Percentiles rank a stretch among this genome's conserved stretches.
phyloP scores from a whole-genome alignment of 1,140 invertebrate genomes.

The Frieseomelitta varia region DNA sequence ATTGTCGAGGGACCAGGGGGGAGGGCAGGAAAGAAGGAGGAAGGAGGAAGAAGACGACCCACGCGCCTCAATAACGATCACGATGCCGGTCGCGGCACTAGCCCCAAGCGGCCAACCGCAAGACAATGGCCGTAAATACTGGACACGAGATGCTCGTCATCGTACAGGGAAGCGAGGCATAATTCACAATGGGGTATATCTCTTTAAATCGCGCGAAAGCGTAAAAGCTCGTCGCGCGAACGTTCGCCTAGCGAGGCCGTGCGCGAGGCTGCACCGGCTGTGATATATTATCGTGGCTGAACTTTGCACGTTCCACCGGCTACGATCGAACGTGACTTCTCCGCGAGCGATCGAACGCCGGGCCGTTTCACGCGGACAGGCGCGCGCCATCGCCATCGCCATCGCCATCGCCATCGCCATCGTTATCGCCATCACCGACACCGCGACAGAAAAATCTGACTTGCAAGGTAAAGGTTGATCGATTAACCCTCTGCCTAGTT shows the following conservation, averaged over 20 bases:
- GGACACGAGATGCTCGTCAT: constrained; percentile 69
- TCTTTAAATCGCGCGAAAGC: constrained; percentile 70
- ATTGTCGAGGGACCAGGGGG: background rate
- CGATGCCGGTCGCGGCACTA: constrained; percentile 59
- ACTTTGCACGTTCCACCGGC: constrained; percentile 65
- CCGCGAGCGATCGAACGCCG: constrained; percentile 43
- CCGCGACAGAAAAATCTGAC: background rate
- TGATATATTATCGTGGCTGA: constrained; percentile 63
- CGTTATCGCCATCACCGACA: no score
- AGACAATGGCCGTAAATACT: constrained; percentile 70
- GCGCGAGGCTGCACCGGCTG: constrained; percentile 30
- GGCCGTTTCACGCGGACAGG: constrained; percentile 2
- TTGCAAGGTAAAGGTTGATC: constrained; percentile 6
- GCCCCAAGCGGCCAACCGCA: constrained; percentile 51
- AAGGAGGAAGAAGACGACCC: constrained; percentile 61
- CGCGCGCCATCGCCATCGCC: background rate
- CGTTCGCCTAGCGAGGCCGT: constrained; percentile 5
- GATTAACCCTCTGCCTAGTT: constrained; percentile 51
- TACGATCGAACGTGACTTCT: constrained; percentile 66
- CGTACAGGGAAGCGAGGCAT: constrained; percentile 66
- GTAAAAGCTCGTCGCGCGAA: constrained; percentile 62
- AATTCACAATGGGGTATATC: constrained; percentile 69
- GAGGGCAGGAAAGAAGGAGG: background rate
- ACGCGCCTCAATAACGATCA: constrained; percentile 70
- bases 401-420: background rate